Percentiles rank a stretch among this genome's conserved stretches.
phyloP scores from a whole-genome alignment of 1,140 invertebrate genomes.

The Habropoda laboriosa region DNA sequence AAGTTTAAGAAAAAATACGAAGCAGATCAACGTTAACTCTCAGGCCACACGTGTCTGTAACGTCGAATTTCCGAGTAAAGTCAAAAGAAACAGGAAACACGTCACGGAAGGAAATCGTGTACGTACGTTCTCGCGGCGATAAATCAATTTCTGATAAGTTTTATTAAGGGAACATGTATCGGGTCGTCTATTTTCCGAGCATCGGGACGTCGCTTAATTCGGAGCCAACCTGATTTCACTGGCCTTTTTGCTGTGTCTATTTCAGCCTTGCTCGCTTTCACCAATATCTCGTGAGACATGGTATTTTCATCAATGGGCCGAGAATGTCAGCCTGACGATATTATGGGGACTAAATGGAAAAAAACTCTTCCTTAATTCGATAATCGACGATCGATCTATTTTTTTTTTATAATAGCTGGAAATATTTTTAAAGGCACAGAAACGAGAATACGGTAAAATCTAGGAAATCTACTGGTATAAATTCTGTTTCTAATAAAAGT shows the following conservation, averaged over 20 bases:
- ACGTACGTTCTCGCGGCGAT: neutral
- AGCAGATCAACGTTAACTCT: no score
- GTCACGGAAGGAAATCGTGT: neutral
- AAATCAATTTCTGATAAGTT: slow-evolving; percentile 18
- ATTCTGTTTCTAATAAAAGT: no score
- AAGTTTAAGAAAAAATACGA: no score
- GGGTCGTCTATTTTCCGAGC: slow-evolving; percentile 27
- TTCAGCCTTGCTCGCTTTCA: neutral
- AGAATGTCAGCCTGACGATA: neutral
- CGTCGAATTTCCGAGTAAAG: neutral
- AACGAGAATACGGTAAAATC: no score
- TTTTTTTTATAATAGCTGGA: no score
- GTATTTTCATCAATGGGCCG: neutral
- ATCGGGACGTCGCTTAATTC: slow-evolving; percentile 3
- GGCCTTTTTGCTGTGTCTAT: slow-evolving; percentile 1
- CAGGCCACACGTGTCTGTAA: no score
- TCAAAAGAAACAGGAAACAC: neutral
- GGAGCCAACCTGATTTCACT: slow-evolving; percentile 15
- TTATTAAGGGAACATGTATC: slow-evolving; percentile 8
- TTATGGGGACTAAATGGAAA: neutral
- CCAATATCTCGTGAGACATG: neutral
- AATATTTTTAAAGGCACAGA: no score
- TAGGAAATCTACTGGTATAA: no score
- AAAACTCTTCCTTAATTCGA: no score
- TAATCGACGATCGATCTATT: no score